Conservation (phyloP, 1,140 invertebrate genomes). For the Physella acuta region DNA sequence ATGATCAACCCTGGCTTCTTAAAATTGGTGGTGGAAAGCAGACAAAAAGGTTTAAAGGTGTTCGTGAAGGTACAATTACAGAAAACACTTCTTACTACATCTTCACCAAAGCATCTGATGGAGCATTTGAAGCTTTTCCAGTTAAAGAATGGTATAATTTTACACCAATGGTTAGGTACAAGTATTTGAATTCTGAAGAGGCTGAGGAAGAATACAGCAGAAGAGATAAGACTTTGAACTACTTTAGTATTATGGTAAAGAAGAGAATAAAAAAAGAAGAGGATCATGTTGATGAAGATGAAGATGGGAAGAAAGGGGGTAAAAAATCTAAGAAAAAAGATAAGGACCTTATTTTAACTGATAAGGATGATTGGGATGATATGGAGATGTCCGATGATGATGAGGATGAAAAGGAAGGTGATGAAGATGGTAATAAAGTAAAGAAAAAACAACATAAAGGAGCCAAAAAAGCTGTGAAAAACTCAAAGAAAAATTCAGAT, state of each 20-base stretch:
- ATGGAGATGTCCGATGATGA: constrained; percentile 24
- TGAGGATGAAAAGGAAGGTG: constrained; percentile 22
- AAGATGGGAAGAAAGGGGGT: constrained; percentile 63
- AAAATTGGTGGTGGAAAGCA: constrained; percentile 83
- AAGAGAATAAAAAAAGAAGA: constrained; percentile 80
- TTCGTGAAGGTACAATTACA: constrained; percentile 87
- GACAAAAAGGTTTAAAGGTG: constrained; percentile 86
- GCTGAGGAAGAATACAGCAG: constrained; percentile 94
- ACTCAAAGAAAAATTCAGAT: constrained; percentile 73
- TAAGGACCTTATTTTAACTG: constrained; percentile 13
- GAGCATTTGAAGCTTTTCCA: constrained; percentile 92
- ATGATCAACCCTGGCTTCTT: constrained; percentile 94
- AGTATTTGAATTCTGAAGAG: constrained; percentile 90
- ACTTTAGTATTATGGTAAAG: constrained; percentile 88
- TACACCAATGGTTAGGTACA: constrained; percentile 85
- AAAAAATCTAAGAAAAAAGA: constrained; percentile 44
- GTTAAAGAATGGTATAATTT: constrained; percentile 92
- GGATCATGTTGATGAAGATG: constrained; percentile 74
- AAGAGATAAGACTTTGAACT: constrained; percentile 92
- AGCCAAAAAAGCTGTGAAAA: constrained; percentile 69
- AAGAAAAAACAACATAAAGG: constrained; percentile 46
- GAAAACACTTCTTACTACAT: constrained; percentile 96
- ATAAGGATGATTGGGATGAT: constrained; percentile 22
- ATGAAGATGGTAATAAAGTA: constrained; percentile 28
- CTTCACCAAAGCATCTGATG: constrained; percentile 90